Base-by-base conservation (phyloP, 1,140 invertebrate genomes). In the Limonius californicus region DNA sequence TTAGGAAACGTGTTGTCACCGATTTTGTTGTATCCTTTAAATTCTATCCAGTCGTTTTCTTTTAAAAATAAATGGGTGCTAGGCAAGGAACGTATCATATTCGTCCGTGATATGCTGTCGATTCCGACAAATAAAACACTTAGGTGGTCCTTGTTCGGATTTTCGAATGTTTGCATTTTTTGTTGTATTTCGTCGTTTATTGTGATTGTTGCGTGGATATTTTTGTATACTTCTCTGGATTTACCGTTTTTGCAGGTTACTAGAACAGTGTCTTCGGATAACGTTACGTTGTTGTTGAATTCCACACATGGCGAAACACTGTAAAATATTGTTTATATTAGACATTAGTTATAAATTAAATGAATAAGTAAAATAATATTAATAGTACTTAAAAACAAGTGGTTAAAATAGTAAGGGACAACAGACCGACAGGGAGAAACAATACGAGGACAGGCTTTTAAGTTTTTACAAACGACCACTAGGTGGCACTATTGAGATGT, bases 71-170 rank as follows among this genome's bases (percentile, higher is more conserved):
- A 71, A 1, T 83, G 77, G 0, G 90, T 92, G 68, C 82, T 82
- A 9, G 90, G 89, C 86, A 95, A 86, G 21, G 87, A 85, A 20
- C 89, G 82, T 18, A 84, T 82, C 27, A 90, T 82, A 77, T 94
- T 91, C 0, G 88, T 80, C 43, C 89, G 81, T 0, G 91, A 94
- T 27, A 93, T 85, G 20, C 89, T 90, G 71, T 94, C 91, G 54
- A 94, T 85, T 11, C 91, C 92, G 7, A 94, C 71, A 60, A 92
- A 76, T 0, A 94, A 75, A 12, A 95, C 82, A 72, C 84, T 88
- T 64, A 85, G 76, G 0, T 23, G 47, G 2, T 54, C 27, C 1
- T 35, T 55, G 15, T 39, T 16, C 9, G 39, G 4, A 45, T 6
- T 55, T 1, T 53, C 15, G 27, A 32, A 16, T 12, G 43, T 61